Conservation (phyloP, 2,888 invertebrate species). For the Melipona beecheii region DNA sequence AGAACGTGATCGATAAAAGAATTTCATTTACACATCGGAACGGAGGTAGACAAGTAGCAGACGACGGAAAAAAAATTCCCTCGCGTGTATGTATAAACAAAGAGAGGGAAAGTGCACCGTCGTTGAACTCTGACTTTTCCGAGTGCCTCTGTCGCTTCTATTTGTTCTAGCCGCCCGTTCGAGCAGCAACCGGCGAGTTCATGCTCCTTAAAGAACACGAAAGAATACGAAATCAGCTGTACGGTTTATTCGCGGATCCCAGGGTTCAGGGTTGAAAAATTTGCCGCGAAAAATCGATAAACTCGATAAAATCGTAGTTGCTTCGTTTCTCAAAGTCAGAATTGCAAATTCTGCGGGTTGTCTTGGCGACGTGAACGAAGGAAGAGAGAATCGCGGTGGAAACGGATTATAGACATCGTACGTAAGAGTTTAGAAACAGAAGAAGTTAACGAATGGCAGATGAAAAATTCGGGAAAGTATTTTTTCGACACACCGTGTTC, state of each 20-base stretch:
- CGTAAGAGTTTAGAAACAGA: too few relatives aligned
- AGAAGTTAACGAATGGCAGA: slow-evolving; percentile 6
- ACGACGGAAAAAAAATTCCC: not conserved
- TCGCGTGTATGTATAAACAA: not conserved
- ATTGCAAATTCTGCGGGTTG: not conserved
- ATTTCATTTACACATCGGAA: slow-evolving; percentile 1
- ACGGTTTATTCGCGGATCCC: not conserved
- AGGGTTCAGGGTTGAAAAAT: slow-evolving; percentile 26
- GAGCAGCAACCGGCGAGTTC: not conserved
- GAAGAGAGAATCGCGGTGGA: not conserved
- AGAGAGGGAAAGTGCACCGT: not conserved
- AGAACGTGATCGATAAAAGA: not conserved
- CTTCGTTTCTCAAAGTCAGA: slow-evolving; percentile 1
- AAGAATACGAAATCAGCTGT: not conserved
- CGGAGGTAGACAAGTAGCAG: not conserved
- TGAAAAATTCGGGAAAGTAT: slow-evolving; percentile 37
- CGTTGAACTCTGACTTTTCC: slow-evolving; percentile 39
- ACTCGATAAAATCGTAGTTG: slow-evolving; percentile 14
- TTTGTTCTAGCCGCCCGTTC: slow-evolving; percentile 6
- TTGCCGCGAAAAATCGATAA: slow-evolving; percentile 32
- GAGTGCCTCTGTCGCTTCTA: not conserved
- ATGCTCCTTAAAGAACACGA: not conserved
- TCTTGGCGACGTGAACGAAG: not conserved
- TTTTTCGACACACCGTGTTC: slow-evolving; percentile 1
- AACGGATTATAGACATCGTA: not conserved